Conservation (phyloP, 2,797 vertebrate genomes). For the Decapterus maruadsi region DNA sequence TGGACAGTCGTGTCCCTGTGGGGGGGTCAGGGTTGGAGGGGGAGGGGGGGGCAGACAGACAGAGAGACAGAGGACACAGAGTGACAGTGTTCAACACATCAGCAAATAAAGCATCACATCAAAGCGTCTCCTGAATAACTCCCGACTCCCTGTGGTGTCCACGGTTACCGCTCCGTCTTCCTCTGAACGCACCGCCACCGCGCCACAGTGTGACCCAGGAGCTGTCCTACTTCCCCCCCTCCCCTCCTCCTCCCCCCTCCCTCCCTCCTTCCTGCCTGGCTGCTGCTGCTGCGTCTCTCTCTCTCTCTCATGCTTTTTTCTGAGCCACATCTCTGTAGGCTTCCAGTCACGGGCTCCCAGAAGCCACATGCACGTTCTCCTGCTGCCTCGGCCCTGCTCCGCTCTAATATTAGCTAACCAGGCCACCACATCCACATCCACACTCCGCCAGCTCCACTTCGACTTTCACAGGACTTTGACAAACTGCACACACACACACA, state of each 20-base stretch:
- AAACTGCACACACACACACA: constrained; percentile 25
- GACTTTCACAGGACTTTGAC: constrained; percentile 84
- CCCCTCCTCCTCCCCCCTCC: no score
- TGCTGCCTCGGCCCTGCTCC: constrained; percentile 38
- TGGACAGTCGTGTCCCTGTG: constrained; percentile 97
- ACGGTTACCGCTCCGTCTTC: constrained; percentile 22
- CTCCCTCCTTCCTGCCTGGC: constrained; percentile 42
- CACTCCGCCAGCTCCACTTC: constrained; percentile 40
- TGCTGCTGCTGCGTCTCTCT: no score
- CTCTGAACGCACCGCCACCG: background rate
- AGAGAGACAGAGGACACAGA: background rate
- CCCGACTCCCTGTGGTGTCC: background rate
- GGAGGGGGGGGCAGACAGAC: no score
- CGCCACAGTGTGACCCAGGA: constrained; percentile 65
- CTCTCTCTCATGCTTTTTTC: constrained; percentile 70
- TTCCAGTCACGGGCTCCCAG: constrained; percentile 60
- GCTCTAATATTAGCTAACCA: constrained; percentile 84
- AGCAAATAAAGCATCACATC: background rate
- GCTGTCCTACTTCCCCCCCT: constrained; percentile 67
- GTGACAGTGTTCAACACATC: background rate
- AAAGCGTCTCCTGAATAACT: background rate
- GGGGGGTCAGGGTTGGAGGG: background rate
- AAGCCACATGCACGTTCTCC: constrained; percentile 59
- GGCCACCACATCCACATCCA: constrained; percentile 65
- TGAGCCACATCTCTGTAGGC: constrained; percentile 81